Evolutionary conservation across 2,113 vertebrate genomes (phyloP), one percentile per base, ranked within the genome.

Genomic region (Pelvicachromis taeniatus): DNA sequence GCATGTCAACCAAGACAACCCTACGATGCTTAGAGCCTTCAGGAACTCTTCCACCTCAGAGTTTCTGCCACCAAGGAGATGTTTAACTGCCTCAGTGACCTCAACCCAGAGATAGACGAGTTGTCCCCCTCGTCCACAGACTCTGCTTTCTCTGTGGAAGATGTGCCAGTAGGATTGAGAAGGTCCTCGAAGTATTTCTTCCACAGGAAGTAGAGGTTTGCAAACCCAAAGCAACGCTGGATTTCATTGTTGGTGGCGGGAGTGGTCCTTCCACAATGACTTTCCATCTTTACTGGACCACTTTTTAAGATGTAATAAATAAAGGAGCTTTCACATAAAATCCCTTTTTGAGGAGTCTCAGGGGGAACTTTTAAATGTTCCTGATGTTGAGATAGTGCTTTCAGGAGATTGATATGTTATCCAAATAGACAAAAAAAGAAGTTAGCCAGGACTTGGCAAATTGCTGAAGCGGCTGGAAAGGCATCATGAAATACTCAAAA

Each of bases 161-260:
- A 63, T 2, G 1, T 38, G 6, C 0, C 6, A 38, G 19, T 63
- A 33, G 2, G 59, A 63, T 63, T 38, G n/a, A 38, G 59, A 0
- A 38, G 33, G 59, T 63, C 35, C 59, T 63, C 31, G 12, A 63
- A 17, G 6, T 63, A 63, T 63, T 63, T 33, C 59, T 38, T 63
- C 33, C 59, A 63, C 10, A 26, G 26, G 26, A 26, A 26, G 10
- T 63, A 63, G 38, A 63, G 31, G 59, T 63, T 63, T 63, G 6
- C 33, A 63, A 63, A 38, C 6, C 59, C 6, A 63, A 63, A 63
- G 33, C 13, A 63, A 63, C 38, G 6, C 59, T 63, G 59, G 59
- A 0, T 63, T 63, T 0, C 19, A 38, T 38, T 63, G 33, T 10
- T 63, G 33, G 0, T 38, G 4, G 59, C 12, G 31, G 19, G 59